These are phyloP conservation scores for Leucoraja ocellata DNA, from an alignment of 2,797 vertebrate species.

Conservation along the genomic window DNA sequence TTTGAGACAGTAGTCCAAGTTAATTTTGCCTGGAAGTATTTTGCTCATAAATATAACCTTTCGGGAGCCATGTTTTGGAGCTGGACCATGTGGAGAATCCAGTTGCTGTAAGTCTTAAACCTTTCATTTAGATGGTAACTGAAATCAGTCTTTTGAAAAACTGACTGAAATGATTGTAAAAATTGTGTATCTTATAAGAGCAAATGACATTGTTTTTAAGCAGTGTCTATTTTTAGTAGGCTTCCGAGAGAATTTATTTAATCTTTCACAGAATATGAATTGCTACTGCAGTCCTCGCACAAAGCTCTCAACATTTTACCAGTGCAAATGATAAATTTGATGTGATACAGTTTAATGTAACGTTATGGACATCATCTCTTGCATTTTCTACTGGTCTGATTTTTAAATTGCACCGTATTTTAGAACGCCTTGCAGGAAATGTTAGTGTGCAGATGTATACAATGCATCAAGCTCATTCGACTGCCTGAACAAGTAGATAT, in stretches of 20 bases:
- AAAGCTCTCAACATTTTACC: not conserved
- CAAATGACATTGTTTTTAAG: slow-evolving; percentile 3
- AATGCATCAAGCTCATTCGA: slow-evolving; percentile 34
- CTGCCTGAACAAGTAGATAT: slow-evolving; percentile 3
- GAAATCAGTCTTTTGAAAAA: not conserved
- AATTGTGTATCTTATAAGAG: not conserved
- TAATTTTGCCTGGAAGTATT: slow-evolving; percentile 38
- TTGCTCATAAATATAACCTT: slow-evolving; percentile 32
- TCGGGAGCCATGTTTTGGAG: slow-evolving; percentile 39
- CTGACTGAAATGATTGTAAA: slow-evolving; percentile 8
- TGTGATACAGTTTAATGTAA: slow-evolving; percentile 6
- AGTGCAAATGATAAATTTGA: slow-evolving; percentile 24
- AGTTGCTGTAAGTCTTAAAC: slow-evolving; percentile 36
- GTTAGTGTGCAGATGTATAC: not conserved
- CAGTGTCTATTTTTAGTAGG: slow-evolving; percentile 35
- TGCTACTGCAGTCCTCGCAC: slow-evolving; percentile 30
- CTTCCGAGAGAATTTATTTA: slow-evolving; percentile 14
- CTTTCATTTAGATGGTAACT: slow-evolving; percentile 33
- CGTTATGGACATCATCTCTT: not conserved
- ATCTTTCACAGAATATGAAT: slow-evolving; percentile 34
- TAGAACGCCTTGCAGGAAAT: not conserved
- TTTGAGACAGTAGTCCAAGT: slow-evolving; percentile 26
- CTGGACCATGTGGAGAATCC: slow-evolving; percentile 37
- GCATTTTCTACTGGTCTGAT: not conserved
- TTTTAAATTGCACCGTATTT: slow-evolving; percentile 17